Evolutionary conservation across 1,140 invertebrate genomes (phyloP).

Genomic region (Dendroctonus valens): DNA sequence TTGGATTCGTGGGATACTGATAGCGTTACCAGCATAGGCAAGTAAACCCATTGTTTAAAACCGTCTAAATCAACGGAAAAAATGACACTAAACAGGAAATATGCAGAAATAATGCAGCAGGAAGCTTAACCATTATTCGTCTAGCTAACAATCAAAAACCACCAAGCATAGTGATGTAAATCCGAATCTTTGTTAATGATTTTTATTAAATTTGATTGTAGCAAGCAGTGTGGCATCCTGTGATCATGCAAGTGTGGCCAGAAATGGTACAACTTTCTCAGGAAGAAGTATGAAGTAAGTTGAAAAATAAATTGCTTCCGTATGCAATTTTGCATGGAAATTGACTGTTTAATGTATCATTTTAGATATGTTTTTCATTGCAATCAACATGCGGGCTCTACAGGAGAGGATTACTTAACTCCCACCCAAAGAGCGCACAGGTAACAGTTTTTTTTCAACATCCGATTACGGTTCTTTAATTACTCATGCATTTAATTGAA

Average conservation of each 20-base stretch:
- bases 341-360: background rate
- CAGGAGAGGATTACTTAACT: constrained; percentile 77
- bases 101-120: background rate
- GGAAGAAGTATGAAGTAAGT: constrained; percentile 52
- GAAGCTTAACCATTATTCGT: background rate
- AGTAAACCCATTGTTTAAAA: constrained; percentile 45
- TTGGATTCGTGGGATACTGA: constrained; percentile 67
- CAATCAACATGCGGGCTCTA: constrained; percentile 69
- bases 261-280: constrained; percentile 76
- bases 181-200: background rate
- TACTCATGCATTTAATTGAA: constrained; percentile 3
- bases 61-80: background rate
- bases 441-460: constrained; percentile 4
- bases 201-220: constrained; percentile 12
- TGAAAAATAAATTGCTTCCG: background rate
- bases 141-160: background rate
- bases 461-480: too few relatives aligned
- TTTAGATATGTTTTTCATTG: constrained; percentile 78
- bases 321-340: background rate
- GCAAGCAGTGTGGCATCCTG: constrained; percentile 66
- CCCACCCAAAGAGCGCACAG: constrained; percentile 78
- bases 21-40: constrained; percentile 73
- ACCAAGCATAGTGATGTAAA: background rate
- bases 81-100: background rate
- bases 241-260: constrained; percentile 75